These are phyloP conservation scores for Xerus inauris DNA, from an alignment of 2,113 vertebrate species.

Conservation along the genomic window DNA sequence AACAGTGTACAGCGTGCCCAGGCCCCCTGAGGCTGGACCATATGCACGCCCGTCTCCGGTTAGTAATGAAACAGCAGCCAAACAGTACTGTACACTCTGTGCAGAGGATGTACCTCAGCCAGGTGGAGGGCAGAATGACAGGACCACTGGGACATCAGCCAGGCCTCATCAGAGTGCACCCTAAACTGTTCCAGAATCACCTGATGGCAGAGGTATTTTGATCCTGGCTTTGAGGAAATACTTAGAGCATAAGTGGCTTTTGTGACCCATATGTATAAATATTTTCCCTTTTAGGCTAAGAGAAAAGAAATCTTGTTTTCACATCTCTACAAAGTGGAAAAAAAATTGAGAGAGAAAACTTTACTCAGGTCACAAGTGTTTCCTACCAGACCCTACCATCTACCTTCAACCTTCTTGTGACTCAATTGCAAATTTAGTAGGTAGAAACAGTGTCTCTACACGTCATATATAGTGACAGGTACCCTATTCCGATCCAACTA, in stretches of 20 bases:
- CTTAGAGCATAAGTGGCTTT: conserved; percentile 28
- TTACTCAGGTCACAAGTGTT: neutral
- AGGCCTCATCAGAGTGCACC: neutral
- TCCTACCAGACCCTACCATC: neutral
- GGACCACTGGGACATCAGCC: neutral
- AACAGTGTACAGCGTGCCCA: conserved; percentile 12
- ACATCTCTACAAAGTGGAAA: neutral
- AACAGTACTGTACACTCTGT: conserved; percentile 7
- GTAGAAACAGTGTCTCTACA: neutral
- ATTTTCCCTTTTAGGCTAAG: conserved; percentile 40
- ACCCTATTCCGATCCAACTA: neutral
- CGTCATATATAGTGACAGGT: neutral
- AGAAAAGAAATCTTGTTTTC: neutral
- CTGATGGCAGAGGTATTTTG: conserved; percentile 18
- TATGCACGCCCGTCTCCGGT: conserved; percentile 42
- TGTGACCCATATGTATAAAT: conserved; percentile 52
- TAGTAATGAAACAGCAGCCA: conserved; percentile 64
- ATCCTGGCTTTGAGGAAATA: conserved; percentile 28
- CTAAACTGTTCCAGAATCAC: neutral
- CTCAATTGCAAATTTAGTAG: neutral
- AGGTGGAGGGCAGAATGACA: conserved; percentile 43
- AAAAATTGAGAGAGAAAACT: neutral
- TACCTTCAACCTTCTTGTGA: neutral
- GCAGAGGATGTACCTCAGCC: conserved; percentile 7
- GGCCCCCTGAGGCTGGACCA: conserved; percentile 31